Evolutionary conservation across 2,797 vertebrate species (phyloP), one percentile per base, ranked within the genome.

Genomic region (Phrynocephalus forsythii): DNA sequence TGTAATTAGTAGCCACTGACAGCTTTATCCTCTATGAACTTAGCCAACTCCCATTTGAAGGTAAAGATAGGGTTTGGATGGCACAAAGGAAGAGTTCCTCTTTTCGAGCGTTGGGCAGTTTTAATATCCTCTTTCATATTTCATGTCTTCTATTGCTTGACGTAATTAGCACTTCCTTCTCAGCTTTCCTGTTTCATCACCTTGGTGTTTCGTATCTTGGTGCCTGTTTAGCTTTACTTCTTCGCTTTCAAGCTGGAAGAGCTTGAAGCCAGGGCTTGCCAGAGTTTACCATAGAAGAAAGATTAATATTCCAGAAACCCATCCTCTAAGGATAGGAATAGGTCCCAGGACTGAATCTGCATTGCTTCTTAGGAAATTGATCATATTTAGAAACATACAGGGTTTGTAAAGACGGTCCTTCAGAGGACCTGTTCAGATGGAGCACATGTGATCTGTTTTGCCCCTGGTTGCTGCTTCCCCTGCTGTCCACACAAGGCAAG

Each of bases 91-190:
- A 26, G 82, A 91, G 20, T 91, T 52, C 75, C 72, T 87, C 86
- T 56, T 88, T 84, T 66, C 78, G 68, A 80, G 20, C 63, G 52
- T 7, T 88, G 56, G 28, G 20, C 84, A 84, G 88, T 84, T 90
- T 92, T 93, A 73, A 84, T 91, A 87, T 2, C 0, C 0, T 76
- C 30, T 83, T 91, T 80, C 33, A 87, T 77, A 86, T 83, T 89
- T 90, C 66, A 28, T 13, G 13, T 82, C 26, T 71, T 88, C 91
- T 68, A 26, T 87, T 24, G 44, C 16, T 84, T 89, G 66, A 78
- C 88, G 63, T 91, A 91, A 91, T 90, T 91, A 90, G 80, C 87
- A 93, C 33, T 86, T 44, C 48, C 76, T 22, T 88, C 83, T 88
- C 75, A 90, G 77, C 26, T 86, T 86, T 90, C 83, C 83, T 90